phyloP scores from a whole-genome alignment of 2,113 vertebrate species.

The Ptyas mucosa region DNA sequence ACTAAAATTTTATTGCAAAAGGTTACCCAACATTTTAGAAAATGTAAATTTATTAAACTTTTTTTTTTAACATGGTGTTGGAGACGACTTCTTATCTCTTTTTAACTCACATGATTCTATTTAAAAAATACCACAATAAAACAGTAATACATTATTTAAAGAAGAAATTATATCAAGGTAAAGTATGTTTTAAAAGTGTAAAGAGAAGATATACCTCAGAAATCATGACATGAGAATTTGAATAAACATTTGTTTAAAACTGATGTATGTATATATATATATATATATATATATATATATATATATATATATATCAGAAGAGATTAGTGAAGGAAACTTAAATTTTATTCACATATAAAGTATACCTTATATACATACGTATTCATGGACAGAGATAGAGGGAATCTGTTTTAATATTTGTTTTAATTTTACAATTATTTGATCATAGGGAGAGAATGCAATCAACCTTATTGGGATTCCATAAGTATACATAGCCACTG shows the following conservation, averaged over 20 bases:
- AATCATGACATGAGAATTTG: background rate
- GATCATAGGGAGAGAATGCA: too few relatives aligned
- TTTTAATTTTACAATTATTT: background rate
- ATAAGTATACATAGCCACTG: too few relatives aligned
- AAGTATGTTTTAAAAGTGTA: background rate
- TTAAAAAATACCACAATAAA: background rate
- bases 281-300: too few relatives aligned
- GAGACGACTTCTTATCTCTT: background rate
- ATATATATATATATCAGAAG: background rate
- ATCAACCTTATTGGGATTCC: too few relatives aligned
- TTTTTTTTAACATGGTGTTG: background rate
- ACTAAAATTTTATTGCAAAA: background rate
- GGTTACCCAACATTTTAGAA: background rate
- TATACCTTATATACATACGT: background rate
- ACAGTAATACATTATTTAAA: background rate
- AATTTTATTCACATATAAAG: background rate
- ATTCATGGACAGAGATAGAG: background rate
- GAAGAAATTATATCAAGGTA: background rate
- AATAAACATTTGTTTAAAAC: too few relatives aligned
- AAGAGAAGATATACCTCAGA: background rate
- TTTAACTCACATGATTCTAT: background rate
- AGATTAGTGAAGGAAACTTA: background rate
- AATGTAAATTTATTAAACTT: background rate
- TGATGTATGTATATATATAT: too few relatives aligned
- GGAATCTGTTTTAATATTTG: background rate